These are phyloP conservation scores for Phaethornis superciliosus DNA, from an alignment of 2,113 vertebrate species.

Conservation along the genomic window DNA sequence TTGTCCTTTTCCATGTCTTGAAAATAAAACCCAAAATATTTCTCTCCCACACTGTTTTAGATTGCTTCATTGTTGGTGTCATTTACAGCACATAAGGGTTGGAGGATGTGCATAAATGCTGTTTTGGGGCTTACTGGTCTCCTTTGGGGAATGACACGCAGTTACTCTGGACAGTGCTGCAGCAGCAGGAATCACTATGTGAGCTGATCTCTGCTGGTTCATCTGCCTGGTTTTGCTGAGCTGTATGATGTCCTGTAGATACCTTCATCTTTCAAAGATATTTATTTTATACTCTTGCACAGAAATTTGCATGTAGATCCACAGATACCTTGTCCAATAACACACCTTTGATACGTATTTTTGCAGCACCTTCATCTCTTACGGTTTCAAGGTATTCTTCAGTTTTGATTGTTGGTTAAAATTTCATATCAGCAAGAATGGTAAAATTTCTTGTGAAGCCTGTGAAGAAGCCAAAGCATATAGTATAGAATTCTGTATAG, in stretches of 20 bases:
- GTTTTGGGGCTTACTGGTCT: background rate
- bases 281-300: background rate
- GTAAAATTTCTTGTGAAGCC: conserved; percentile 7
- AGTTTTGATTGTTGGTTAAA: conserved; percentile 25
- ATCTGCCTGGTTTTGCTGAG: background rate
- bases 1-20: background rate
- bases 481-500: background rate
- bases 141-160: background rate
- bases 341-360: background rate
- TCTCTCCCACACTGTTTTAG: background rate
- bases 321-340: background rate
- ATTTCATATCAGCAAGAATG: conserved; percentile 48
- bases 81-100: background rate
- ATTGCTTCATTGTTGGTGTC: background rate
- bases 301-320: background rate
- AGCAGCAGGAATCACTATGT: background rate
- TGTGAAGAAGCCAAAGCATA: background rate
- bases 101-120: background rate
- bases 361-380: background rate
- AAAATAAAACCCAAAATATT: background rate
- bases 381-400: conserved; percentile 17
- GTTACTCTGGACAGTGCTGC: background rate
- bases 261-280: background rate
- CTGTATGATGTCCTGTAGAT: background rate
- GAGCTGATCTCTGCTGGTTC: background rate